Conservation (phyloP, 1,140 invertebrate genomes). For the Orius insidiosus region DNA sequence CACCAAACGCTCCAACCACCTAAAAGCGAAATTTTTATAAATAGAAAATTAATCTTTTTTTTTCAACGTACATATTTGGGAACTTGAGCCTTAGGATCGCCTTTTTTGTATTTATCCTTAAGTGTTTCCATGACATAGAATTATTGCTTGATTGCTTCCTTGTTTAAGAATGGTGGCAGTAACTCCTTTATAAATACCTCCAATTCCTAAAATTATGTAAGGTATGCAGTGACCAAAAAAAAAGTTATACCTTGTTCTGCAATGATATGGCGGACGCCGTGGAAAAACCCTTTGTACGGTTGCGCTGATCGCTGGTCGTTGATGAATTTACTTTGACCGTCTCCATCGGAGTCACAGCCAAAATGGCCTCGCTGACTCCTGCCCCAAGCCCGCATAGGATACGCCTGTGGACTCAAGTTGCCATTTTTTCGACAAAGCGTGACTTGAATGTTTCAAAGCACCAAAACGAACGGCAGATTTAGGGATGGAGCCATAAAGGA, state of each 20-base stretch:
- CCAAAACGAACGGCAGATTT: slow-evolving; percentile 94
- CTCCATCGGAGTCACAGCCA: slow-evolving; percentile 98
- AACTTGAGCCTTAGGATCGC: slow-evolving; percentile 61
- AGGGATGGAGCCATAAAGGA: slow-evolving; percentile 93
- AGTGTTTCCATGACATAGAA: slow-evolving; percentile 97
- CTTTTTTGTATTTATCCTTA: slow-evolving; percentile 81
- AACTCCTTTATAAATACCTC: slow-evolving; percentile 86
- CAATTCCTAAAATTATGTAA: slow-evolving; percentile 41
- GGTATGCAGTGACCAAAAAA: background rate
- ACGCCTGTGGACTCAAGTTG: slow-evolving; percentile 52
- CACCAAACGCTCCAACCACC: slow-evolving; percentile 61
- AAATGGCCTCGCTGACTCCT: slow-evolving; percentile 86
- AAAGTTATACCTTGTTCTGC: slow-evolving; percentile 49
- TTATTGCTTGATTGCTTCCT: slow-evolving; percentile 93
- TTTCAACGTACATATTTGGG: slow-evolving; percentile 44
- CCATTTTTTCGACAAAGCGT: slow-evolving; percentile 56
- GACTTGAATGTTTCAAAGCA: slow-evolving; percentile 82
- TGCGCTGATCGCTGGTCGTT: slow-evolving; percentile 87
- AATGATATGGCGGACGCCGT: slow-evolving; percentile 79
- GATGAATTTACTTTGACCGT: slow-evolving; percentile 99
- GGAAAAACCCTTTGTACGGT: slow-evolving; percentile 88
- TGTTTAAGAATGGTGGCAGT: slow-evolving; percentile 94
- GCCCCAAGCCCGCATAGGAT: slow-evolving; percentile 87
- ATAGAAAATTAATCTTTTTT: too few species aligned
- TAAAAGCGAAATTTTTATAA: slow-evolving; percentile 1